Evolutionary conservation across 1,140 invertebrate species (phyloP).

Genomic region (Stenopsyche tienmushanensis): DNA sequence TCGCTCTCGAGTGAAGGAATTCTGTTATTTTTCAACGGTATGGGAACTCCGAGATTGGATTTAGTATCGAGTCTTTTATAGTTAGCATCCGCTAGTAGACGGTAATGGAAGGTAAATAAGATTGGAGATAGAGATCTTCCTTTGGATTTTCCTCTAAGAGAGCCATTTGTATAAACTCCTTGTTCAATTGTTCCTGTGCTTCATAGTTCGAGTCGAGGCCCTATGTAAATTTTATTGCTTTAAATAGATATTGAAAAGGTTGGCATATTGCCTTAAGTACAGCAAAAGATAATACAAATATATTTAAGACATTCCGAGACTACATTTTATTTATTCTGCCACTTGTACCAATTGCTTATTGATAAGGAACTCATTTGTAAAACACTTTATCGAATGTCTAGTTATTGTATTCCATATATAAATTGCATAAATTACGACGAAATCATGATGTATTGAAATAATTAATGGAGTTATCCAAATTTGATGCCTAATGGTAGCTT

Average conservation of each 20-base stretch:
- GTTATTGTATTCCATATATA: too few species aligned
- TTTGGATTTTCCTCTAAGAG: not conserved
- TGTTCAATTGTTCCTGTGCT: conserved; percentile 8
- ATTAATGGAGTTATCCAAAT: too few species aligned
- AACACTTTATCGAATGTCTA: too few species aligned
- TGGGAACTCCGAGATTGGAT: not conserved
- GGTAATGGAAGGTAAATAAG: conserved; percentile 19
- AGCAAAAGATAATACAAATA: not conserved
- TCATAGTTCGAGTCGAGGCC: not conserved
- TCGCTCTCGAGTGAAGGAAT: not conserved
- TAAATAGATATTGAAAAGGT: not conserved
- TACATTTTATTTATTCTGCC: too few species aligned
- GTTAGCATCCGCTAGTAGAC: not conserved
- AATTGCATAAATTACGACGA: too few species aligned
- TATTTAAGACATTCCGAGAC: not conserved
- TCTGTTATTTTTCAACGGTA: not conserved
- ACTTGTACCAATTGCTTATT: too few species aligned
- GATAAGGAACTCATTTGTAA: too few species aligned
- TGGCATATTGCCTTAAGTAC: not conserved
- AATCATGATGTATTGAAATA: too few species aligned
- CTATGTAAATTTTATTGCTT: conserved; percentile 20
- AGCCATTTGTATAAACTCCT: conserved; percentile 11
- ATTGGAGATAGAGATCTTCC: not conserved
- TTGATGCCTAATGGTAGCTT: too few species aligned
- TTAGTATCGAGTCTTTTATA: not conserved